phyloP scores from a whole-genome alignment of 2,888 invertebrate species.

The Branchellion lobata region DNA sequence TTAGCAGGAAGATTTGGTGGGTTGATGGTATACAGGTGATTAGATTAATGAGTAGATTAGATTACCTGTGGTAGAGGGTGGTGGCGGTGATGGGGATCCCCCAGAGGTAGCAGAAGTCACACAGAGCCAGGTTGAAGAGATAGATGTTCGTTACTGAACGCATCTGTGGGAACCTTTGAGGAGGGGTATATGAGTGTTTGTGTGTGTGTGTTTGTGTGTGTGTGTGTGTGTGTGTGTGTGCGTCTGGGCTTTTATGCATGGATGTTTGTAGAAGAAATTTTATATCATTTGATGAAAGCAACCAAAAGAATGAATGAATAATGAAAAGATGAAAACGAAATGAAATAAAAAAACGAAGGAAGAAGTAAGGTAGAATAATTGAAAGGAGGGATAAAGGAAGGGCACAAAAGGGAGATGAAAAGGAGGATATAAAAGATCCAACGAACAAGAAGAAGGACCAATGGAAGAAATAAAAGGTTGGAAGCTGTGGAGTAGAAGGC shows the following conservation, averaged over 20 bases:
- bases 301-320: neutral
- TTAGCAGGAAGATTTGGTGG: too few species aligned
- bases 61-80: constrained; percentile 32
- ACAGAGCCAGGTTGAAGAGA: constrained; percentile 47
- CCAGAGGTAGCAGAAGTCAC: constrained; percentile 45
- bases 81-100: constrained; percentile 45
- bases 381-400: too few species aligned
- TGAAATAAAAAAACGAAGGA: neutral
- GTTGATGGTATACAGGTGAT: too few species aligned
- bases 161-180: constrained; percentile 43
- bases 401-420: too few species aligned
- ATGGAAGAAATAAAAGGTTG: too few species aligned
- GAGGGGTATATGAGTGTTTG: neutral
- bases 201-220: too few species aligned
- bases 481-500: too few species aligned
- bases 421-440: too few species aligned
- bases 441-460: too few species aligned
- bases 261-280: neutral
- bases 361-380: too few species aligned
- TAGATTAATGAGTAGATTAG: too few species aligned
- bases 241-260: neutral
- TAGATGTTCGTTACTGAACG: constrained; percentile 47
- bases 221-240: neutral
- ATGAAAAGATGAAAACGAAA: neutral
- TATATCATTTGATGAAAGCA: too few species aligned